Evolutionary conservation across 2,797 vertebrate genomes (phyloP), one percentile per base, ranked within the genome.

Genomic region (Enteromius paludinosus): DNA sequence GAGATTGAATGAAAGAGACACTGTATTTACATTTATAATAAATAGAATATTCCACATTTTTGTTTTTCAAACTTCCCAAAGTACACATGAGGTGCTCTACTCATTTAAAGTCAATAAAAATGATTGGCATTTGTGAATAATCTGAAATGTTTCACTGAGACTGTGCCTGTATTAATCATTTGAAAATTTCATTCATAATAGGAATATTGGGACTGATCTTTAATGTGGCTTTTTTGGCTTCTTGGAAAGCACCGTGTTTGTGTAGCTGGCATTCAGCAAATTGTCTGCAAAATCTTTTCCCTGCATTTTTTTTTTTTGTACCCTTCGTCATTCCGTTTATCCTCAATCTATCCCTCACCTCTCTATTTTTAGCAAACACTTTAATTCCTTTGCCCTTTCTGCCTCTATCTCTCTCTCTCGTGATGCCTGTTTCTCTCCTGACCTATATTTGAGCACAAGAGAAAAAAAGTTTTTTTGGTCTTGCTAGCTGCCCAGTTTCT

Each of bases 401-500:
- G 56, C 78, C 23, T 84, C 41, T 83, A 71, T 87, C 78, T 82
- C 41, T 54, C 41, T 54, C 76, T 88, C 74, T 69, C 28, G 25
- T 77, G 79, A 76, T 83, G 78, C 81, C 83, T 80, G 74, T 79
- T 87, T 82, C 79, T 80, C 82, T 85, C 82, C 85, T 94, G 94
- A 94, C 94, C 93, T 92, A 94, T 89, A 94, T 95, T 91, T 18
- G 33, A 83, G 84, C 79, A 83, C 85, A 62, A 59, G 76, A 74
- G 74, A 72, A 85, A 85, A 82, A 85, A 87, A 74, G 12, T 28
- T 64, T 17, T 62, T 30, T 30, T 83, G 80, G 86, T 54, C 90
- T 91, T 84, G 47, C 77, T 74, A 69, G 86, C 85, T 78, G 69
- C 86, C 85, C 87, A 45, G 86, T 94, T 95, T 94, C 91, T 95